Percentiles rank a stretch among this genome's conserved stretches.
phyloP scores from a whole-genome alignment of 2,888 invertebrate species.

The Ennomos erosarius region DNA sequence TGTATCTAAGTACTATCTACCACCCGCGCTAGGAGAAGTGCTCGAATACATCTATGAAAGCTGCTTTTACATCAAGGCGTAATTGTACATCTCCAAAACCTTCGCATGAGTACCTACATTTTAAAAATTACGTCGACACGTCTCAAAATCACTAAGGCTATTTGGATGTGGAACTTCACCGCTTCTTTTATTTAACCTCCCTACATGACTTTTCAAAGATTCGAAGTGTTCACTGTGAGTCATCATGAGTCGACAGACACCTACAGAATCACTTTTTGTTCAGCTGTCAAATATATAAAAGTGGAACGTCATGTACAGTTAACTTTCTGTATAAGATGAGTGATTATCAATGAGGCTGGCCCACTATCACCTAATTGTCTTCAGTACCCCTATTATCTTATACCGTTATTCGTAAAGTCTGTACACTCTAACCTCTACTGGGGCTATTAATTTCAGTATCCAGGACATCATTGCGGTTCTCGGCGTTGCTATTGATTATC shows the following conservation, averaged over 20 bases:
- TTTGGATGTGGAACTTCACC: background rate
- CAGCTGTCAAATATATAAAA: slow-evolving; percentile 51
- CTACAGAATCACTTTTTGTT: slow-evolving; percentile 46
- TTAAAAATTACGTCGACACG: background rate
- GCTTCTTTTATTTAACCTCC: slow-evolving; percentile 3
- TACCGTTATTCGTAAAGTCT: slow-evolving; percentile 63
- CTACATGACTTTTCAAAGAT: slow-evolving; percentile 11
- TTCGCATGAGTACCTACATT: too few relatives aligned
- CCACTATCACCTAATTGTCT: slow-evolving; percentile 78
- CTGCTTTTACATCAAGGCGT: too few relatives aligned
- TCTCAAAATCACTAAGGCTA: too few relatives aligned
- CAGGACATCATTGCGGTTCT: slow-evolving; percentile 18
- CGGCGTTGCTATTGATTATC: too few relatives aligned
- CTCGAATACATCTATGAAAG: too few relatives aligned
- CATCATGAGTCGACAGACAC: slow-evolving; percentile 34
- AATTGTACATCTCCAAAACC: too few relatives aligned
- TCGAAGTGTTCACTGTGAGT: slow-evolving; percentile 19
- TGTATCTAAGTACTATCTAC: too few relatives aligned
- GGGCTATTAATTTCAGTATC: slow-evolving; percentile 29
- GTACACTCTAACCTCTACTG: slow-evolving; percentile 35
- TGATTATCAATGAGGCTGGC: slow-evolving; percentile 61
- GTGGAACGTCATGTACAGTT: slow-evolving; percentile 66
- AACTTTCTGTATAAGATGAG: slow-evolving; percentile 61
- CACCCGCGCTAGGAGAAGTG: too few relatives aligned
- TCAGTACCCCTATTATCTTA: slow-evolving; percentile 54